phyloP scores from a whole-genome alignment of 2,888 invertebrate genomes.

The Hirtodrosophila confusa region DNA sequence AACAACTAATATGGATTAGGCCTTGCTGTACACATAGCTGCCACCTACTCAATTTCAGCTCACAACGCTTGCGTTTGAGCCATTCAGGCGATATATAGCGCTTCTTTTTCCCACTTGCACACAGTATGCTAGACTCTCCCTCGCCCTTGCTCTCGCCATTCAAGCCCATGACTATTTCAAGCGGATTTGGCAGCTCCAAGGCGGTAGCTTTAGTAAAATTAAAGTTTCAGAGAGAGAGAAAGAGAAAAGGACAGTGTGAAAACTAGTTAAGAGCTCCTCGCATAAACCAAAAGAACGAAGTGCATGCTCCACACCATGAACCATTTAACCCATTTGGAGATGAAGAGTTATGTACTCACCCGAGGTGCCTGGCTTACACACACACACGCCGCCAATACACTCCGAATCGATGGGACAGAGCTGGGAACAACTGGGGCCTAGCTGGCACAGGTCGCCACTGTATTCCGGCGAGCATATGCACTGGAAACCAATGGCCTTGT shows the following conservation, averaged over 20 bases:
- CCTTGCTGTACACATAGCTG: neutral
- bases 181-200: constrained; percentile 56
- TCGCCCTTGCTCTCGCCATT: constrained; percentile 3
- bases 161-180: constrained; percentile 37
- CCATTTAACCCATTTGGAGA: constrained; percentile 19
- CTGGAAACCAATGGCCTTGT: constrained; percentile 86
- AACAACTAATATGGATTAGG: neutral
- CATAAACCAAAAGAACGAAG: constrained; percentile 8
- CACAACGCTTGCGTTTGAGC: constrained; percentile 83
- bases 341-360: constrained; percentile 70
- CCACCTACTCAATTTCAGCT: constrained; percentile 81
- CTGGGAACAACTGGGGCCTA: constrained; percentile 80
- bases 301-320: constrained; percentile 49
- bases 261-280: constrained; percentile 1
- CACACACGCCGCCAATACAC: constrained; percentile 86
- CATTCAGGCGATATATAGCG: constrained; percentile 83
- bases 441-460: constrained; percentile 83
- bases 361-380: constrained; percentile 84
- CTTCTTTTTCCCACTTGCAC: constrained; percentile 75
- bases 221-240: constrained; percentile 7
- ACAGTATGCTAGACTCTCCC: constrained; percentile 35
- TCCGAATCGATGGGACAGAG: constrained; percentile 88
- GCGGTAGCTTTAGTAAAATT: constrained; percentile 59
- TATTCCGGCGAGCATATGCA: constrained; percentile 89
- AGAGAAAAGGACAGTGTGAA: neutral